phyloP scores from a whole-genome alignment of 92 coral and sea anemone genomes.

The Actinostola sp. region DNA sequence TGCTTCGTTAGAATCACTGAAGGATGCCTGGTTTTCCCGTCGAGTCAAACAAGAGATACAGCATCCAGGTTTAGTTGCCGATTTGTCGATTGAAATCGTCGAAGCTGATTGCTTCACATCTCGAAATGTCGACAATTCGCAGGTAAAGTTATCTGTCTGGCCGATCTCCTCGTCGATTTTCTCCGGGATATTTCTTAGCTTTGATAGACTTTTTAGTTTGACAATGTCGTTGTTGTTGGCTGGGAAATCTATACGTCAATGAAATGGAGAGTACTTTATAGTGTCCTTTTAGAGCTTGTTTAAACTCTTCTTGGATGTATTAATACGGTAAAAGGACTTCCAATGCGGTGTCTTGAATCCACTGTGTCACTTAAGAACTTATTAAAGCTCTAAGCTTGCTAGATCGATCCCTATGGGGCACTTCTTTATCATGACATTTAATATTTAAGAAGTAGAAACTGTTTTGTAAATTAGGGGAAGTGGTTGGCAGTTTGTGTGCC shows the following conservation, averaged over 20 bases:
- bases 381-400: no score
- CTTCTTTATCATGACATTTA: no score
- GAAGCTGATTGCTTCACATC: background rate
- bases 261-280: no score
- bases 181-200: background rate
- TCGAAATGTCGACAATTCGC: slow-evolving; percentile 50
- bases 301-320: background rate
- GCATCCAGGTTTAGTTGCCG: background rate
- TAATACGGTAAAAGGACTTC: no score
- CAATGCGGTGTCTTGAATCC: no score
- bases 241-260: no score
- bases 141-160: slow-evolving; percentile 19
- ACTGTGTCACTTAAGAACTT: no score
- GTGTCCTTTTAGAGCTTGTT: no score
- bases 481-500: no score
- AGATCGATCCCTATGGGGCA: no score
- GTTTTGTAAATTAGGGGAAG: no score
- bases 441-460: no score
- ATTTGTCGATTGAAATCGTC: background rate
- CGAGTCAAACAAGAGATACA: slow-evolving; percentile 20
- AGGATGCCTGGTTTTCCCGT: background rate
- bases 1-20: background rate
- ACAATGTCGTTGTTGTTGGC: background rate
- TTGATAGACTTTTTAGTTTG: background rate
- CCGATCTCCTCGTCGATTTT: background rate